phyloP scores from a whole-genome alignment of 2,797 vertebrate species.

The Takifugu ocellatus region DNA sequence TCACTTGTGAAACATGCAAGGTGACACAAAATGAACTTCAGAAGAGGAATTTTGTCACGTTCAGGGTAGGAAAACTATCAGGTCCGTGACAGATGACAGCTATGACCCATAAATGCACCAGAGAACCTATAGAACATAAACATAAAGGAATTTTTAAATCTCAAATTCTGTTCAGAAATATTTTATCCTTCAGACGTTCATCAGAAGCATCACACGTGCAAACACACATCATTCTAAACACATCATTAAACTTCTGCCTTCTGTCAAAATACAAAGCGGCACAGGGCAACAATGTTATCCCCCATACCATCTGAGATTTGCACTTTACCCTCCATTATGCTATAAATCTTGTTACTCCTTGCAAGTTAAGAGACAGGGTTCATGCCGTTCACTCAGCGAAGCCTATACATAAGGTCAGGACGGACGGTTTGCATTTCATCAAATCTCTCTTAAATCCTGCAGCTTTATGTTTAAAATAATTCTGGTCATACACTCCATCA shows the following conservation, averaged over 20 bases:
- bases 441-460: conserved; percentile 16
- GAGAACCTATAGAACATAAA: too few species aligned
- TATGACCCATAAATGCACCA: too few species aligned
- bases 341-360: conserved; percentile 50
- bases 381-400: conserved; percentile 6
- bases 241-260: conserved; percentile 52
- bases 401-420: conserved; percentile 30
- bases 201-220: conserved; percentile 5
- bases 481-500: too few species aligned
- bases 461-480: too few species aligned
- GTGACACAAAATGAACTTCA: conserved; percentile 22
- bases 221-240: conserved; percentile 13
- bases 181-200: conserved; percentile 15
- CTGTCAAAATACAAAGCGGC: conserved; percentile 42
- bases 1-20: conserved; percentile 11
- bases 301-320: conserved; percentile 34
- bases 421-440: conserved; percentile 31
- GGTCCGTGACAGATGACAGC: background rate
- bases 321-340: conserved; percentile 35
- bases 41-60: conserved; percentile 10
- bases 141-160: too few species aligned
- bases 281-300: conserved; percentile 39
- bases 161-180: conserved; percentile 6
- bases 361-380: conserved; percentile 29
- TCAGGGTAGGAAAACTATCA: background rate